These are phyloP conservation scores for Globodera ellingtonae DNA, from an alignment of 1,140 invertebrate species.

Conservation along the genomic window DNA sequence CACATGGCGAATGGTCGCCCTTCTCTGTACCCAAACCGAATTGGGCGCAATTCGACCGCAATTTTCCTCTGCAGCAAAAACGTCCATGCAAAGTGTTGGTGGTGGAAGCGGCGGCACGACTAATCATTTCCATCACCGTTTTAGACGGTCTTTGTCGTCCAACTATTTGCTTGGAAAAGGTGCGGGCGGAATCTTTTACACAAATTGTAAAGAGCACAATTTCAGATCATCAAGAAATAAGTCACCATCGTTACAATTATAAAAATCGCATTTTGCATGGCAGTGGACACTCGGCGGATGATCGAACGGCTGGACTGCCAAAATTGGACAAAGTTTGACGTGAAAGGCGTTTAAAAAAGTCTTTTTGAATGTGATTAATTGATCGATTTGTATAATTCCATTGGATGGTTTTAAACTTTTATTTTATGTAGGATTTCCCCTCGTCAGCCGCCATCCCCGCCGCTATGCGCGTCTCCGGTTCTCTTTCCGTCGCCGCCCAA, in stretches of 20 bases:
- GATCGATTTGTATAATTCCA: no score
- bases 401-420: no score
- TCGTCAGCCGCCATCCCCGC: not conserved
- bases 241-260: not conserved
- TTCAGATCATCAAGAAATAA: not conserved
- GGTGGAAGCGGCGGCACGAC: not conserved
- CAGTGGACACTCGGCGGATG: not conserved
- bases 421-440: no score
- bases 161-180: not conserved
- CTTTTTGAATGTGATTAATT: no score
- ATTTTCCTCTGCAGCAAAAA: not conserved
- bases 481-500: slow-evolving; percentile 35
- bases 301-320: not conserved
- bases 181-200: not conserved
- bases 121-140: not conserved
- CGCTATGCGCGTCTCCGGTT: slow-evolving; percentile 32
- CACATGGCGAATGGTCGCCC: slow-evolving; percentile 35
- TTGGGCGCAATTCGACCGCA: slow-evolving; percentile 11
- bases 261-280: slow-evolving; percentile 2
- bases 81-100: not conserved
- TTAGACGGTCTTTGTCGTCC: not conserved
- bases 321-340: not conserved
- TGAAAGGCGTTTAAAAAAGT: no score
- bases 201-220: not conserved
- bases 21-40: slow-evolving; percentile 20